These are phyloP conservation scores for Eupithecia abbreviata DNA, from an alignment of 2,888 invertebrate genomes.

Conservation along the genomic window DNA sequence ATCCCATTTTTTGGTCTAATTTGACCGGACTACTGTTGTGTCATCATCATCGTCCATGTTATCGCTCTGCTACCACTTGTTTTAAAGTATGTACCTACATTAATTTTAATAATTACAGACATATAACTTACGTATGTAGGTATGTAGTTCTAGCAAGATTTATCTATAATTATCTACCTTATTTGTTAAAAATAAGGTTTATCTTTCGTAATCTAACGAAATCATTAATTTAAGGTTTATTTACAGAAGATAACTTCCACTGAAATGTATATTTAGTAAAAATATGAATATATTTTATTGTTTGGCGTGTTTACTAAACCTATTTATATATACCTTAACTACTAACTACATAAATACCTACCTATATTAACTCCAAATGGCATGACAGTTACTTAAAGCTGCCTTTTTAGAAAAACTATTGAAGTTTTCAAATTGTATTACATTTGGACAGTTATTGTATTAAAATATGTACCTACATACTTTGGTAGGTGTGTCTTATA, in stretches of 20 bases:
- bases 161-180: neutral
- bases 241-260: constrained; percentile 48
- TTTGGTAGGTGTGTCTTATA: no score
- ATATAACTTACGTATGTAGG: neutral
- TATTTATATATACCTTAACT: constrained; percentile 23
- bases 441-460: no score
- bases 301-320: constrained; percentile 35
- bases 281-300: constrained; percentile 37
- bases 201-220: neutral
- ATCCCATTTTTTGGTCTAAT: no score
- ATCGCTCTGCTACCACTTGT: no score
- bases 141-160: neutral
- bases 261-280: constrained; percentile 67
- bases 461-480: no score
- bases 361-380: constrained; percentile 62
- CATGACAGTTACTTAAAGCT: constrained; percentile 67
- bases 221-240: constrained; percentile 26
- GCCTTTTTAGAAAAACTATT: neutral
- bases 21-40: no score
- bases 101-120: neutral
- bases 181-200: neutral
- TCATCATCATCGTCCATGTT: no score
- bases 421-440: no score
- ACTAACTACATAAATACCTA: constrained; percentile 35
- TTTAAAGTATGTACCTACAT: neutral